Percentiles rank a stretch among this genome's conserved stretches.
Conservation (phyloP, 2,797 vertebrate genomes). For the Malacoctenus gilli region DNA sequence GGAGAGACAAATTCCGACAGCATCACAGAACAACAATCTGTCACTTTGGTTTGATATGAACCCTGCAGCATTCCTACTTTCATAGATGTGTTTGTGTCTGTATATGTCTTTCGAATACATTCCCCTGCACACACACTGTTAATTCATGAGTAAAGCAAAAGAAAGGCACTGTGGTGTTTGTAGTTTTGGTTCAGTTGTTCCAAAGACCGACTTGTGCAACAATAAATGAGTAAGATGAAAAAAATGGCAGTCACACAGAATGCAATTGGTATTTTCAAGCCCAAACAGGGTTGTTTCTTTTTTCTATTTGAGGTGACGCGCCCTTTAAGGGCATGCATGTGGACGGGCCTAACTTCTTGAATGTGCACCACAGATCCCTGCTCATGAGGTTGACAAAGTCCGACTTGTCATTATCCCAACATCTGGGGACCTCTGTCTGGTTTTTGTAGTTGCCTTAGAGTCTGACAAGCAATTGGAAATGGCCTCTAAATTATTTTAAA, state of each 20-base stretch:
- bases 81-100: constrained; percentile 32
- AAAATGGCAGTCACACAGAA: too few species aligned
- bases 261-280: too few species aligned
- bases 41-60: constrained; percentile 54
- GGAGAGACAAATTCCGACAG: constrained; percentile 57
- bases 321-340: too few species aligned
- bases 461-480: background rate
- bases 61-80: constrained; percentile 52
- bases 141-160: constrained; percentile 20
- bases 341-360: too few species aligned
- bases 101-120: constrained; percentile 19
- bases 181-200: too few species aligned
- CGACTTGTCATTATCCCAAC: too few species aligned
- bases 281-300: too few species aligned
- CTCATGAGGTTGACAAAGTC: too few species aligned
- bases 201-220: too few species aligned
- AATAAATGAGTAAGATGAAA: background rate
- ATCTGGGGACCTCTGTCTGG: background rate
- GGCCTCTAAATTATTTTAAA: background rate
- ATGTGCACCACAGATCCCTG: too few species aligned
- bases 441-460: background rate
- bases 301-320: too few species aligned
- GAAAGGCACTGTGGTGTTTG: constrained; percentile 2
- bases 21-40: constrained; percentile 38
- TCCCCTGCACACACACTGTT: constrained; percentile 24